Evolutionary conservation across 2,113 vertebrate species (phyloP).

Genomic region (Lipophrys pholis): DNA sequence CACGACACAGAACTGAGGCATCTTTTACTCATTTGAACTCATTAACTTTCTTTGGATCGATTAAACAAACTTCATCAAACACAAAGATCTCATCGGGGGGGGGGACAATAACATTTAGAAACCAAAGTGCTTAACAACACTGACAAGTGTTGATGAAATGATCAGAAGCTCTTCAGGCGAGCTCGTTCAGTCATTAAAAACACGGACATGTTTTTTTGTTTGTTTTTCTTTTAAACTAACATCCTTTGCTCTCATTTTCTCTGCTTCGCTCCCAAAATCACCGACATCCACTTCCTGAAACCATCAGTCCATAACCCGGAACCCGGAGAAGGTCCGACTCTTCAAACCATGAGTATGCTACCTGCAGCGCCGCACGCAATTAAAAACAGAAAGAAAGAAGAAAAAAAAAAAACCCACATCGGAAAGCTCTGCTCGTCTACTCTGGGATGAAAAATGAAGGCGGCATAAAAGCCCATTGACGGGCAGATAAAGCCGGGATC

Average conservation of each 20-base stretch:
- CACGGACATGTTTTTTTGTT: conserved; percentile 13
- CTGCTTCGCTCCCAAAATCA: conserved; percentile 18
- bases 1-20: not conserved
- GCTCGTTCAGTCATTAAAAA: conserved; percentile 12
- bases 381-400: too few relatives aligned
- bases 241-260: conserved; percentile 15
- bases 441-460: conserved; percentile 54
- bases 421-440: conserved; percentile 27
- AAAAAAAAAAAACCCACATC: conserved; percentile 2
- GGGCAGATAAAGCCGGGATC: conserved; percentile 57
- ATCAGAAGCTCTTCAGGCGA: conserved; percentile 17
- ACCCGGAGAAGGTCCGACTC: conserved; percentile 29
- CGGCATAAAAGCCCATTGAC: conserved; percentile 58
- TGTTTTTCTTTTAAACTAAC: conserved; percentile 10
- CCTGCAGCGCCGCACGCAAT: conserved; percentile 58
- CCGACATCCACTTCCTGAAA: conserved; percentile 10
- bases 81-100: conserved; percentile 17
- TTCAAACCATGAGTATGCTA: conserved; percentile 58
- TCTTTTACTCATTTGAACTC: conserved; percentile 13
- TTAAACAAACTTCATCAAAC: conserved; percentile 14
- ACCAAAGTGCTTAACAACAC: conserved; percentile 67
- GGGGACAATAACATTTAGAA: conserved; percentile 22
- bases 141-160: conserved; percentile 43
- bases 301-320: conserved; percentile 1
- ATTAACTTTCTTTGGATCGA: conserved; percentile 45